These are phyloP conservation scores for Microcebus jonahi DNA, from an alignment of 2,113 vertebrate species.

Conservation along the genomic window DNA sequence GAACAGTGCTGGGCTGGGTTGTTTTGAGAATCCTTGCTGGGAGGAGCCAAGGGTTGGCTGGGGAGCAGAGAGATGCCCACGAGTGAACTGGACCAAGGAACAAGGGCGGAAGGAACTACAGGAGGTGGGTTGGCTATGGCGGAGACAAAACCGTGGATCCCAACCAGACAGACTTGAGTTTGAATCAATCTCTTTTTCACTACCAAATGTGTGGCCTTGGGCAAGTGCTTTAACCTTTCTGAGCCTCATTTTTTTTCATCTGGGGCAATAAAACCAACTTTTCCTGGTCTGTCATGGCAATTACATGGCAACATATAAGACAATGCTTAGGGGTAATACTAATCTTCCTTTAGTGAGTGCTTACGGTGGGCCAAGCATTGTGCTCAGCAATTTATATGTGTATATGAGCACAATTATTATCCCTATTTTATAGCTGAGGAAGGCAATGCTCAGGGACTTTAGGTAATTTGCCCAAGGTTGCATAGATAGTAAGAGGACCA, in stretches of 20 bases:
- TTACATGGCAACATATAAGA: not conserved
- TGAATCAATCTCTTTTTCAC: slow-evolving; percentile 34
- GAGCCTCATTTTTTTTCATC: slow-evolving; percentile 9
- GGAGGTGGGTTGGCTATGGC: not conserved
- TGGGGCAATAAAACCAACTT: slow-evolving; percentile 32
- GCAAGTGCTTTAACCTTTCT: slow-evolving; percentile 33
- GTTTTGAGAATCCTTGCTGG: slow-evolving; percentile 14
- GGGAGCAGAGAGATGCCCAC: not conserved
- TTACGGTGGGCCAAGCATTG: not conserved
- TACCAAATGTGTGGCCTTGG: not conserved
- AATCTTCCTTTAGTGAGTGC: not conserved
- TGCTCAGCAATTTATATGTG: not conserved
- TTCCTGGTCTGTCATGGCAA: not conserved
- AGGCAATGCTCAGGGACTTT: not conserved
- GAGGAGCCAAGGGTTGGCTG: not conserved
- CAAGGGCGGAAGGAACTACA: not conserved
- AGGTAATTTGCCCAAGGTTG: slow-evolving; percentile 40
- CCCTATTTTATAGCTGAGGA: slow-evolving; percentile 10
- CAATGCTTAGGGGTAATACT: not conserved
- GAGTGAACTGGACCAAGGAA: not conserved
- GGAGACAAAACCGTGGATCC: not conserved
- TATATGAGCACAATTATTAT: not conserved
- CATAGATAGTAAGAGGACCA: not conserved
- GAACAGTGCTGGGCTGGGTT: not conserved
- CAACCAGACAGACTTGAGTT: not conserved